Base-by-base conservation (phyloP, 2,888 invertebrate species). In the Platynereis dumerilii region DNA sequence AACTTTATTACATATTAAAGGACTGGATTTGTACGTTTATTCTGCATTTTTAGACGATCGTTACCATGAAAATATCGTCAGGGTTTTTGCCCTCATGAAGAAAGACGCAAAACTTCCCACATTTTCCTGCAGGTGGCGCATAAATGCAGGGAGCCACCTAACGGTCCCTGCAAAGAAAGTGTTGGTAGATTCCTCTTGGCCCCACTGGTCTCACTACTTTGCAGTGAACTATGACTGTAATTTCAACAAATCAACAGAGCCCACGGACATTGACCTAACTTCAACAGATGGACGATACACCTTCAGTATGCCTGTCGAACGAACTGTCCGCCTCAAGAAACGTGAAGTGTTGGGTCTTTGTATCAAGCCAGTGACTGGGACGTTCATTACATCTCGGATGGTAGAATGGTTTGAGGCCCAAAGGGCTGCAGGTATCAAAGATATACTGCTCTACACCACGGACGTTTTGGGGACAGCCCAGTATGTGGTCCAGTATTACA, bases 331-430 rank as follows among this genome's bases (percentile, higher is more conserved):
- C 5, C 24, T 29, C 7, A 22, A 26, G 17, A 58, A 48, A 7
- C 10, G 48, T 17, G 12, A 55, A 15, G 12, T 28, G 3, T n/a
- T 68, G 2, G 68, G 55, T 1, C 65, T 68, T 2, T 68, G 68
- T 39, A 54, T 68, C 1, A 68, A 68, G 27, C 66, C 66, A 2
- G 48, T 62, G 10, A 54, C 61, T 5, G 61, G 66, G 2, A 15
- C 52, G 5, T 58, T 65, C n/a, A 20, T 20, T 20, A 52, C 59
- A 10, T 29, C 7, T 28, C 29, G 61, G 15, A 52, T 68, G 22
- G 56, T 69, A 1, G 69, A 69, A 42, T 69, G 69, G 69, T 28
- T 69, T n/a, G 68, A 68, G 54, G 54, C 54, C 5, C 44, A 58
- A 2, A 27, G 58, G 42, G 54, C 54, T 12, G 60, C 57, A 2